phyloP scores from a whole-genome alignment of 2,888 invertebrate species.

The Oxytorus armatus region DNA sequence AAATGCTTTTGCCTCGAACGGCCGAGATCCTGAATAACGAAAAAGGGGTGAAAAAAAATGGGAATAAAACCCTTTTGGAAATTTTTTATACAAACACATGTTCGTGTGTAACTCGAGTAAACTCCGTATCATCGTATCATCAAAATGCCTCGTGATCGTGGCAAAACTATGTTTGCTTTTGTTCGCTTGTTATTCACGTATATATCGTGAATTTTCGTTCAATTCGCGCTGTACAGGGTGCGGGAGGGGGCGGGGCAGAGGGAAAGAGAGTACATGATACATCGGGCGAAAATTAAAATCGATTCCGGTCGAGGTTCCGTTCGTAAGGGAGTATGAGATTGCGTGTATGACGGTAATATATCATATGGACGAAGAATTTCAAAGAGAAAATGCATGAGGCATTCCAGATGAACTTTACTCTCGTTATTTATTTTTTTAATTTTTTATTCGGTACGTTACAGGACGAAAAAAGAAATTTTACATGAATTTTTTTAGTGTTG shows the following conservation, averaged over 20 bases:
- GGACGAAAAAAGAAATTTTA: too few relatives aligned
- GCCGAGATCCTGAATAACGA: background rate
- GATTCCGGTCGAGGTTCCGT: conserved; percentile 56
- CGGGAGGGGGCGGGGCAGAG: background rate
- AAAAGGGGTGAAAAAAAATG: conserved; percentile 9
- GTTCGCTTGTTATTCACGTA: conserved; percentile 25
- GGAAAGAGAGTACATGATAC: background rate
- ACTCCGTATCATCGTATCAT: conserved; percentile 39
- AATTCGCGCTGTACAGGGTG: conserved; percentile 1
- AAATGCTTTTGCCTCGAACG: conserved; percentile 30
- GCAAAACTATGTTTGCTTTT: conserved; percentile 36
- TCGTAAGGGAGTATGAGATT: conserved; percentile 36
- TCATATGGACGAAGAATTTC: conserved; percentile 48
- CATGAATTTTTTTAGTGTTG: too few relatives aligned
- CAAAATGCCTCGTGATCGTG: conserved; percentile 38
- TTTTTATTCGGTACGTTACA: background rate
- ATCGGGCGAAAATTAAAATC: conserved; percentile 62
- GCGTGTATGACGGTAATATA: conserved; percentile 60
- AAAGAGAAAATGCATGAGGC: conserved; percentile 17
- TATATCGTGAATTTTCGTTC: conserved; percentile 14
- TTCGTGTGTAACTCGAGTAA: conserved; percentile 13
- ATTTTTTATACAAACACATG: conserved; percentile 11
- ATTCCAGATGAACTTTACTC: conserved; percentile 1
- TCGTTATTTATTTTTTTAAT: background rate
- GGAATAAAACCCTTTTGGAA: background rate